phyloP scores from a whole-genome alignment of 2,113 vertebrate species.

The Labeo rohita region DNA sequence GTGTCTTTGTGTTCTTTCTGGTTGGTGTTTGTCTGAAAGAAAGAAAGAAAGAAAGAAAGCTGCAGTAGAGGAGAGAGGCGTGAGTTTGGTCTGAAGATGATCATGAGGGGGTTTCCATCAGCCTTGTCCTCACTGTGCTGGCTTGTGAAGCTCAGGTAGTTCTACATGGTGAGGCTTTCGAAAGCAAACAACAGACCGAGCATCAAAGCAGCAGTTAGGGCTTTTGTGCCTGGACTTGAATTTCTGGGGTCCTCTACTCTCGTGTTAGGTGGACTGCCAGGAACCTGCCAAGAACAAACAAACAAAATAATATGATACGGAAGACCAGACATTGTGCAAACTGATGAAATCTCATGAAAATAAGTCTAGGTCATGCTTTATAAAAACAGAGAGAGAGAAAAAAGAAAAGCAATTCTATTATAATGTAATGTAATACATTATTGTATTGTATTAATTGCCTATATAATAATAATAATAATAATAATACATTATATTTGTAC shows the following conservation, averaged over 20 bases:
- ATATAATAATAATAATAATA: too few relatives aligned
- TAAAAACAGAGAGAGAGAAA: background rate
- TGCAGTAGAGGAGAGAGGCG: conserved; percentile 49
- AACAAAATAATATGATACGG: background rate
- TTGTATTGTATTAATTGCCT: background rate
- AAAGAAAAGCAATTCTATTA: background rate
- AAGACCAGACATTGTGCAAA: background rate
- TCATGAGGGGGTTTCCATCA: background rate
- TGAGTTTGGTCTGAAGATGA: conserved; percentile 33
- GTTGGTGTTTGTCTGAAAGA: background rate
- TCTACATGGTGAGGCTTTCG: conserved; percentile 29
- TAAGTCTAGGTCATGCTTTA: conserved; percentile 8
- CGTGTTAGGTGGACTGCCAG: conserved; percentile 18
- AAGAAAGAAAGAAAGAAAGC: conserved; percentile 37
- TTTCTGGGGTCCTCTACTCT: background rate
- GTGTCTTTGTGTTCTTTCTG: conserved; percentile 27
- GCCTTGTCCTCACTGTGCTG: conserved; percentile 36
- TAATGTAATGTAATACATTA: background rate
- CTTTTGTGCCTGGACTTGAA: conserved; percentile 6
- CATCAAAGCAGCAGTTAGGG: background rate
- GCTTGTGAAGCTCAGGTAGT: conserved; percentile 7
- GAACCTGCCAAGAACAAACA: background rate
- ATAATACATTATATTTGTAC: too few relatives aligned
- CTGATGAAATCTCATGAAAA: background rate
- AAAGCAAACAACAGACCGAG: conserved; percentile 14